These are phyloP conservation scores for Copsychus sechellarum DNA, from an alignment of 2,113 vertebrate genomes.

Conservation along the genomic window DNA sequence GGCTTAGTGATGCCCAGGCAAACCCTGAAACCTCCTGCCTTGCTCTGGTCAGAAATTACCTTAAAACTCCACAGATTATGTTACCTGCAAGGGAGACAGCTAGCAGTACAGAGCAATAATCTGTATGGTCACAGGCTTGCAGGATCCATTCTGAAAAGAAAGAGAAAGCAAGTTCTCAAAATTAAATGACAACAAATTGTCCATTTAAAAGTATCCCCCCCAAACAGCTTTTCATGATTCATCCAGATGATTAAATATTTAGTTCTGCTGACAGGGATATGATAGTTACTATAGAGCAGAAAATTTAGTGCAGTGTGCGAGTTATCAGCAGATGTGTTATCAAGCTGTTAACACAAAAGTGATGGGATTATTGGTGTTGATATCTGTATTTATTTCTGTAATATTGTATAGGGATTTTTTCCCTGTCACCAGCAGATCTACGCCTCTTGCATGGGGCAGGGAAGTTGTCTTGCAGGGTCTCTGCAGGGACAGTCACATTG, in stretches of 20 bases:
- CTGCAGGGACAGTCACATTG: rapidly evolving
- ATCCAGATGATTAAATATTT: slow-evolving; percentile 57
- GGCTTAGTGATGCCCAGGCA: background rate
- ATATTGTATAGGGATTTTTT: background rate
- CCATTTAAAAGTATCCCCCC: slow-evolving; percentile 15
- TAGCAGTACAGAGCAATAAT: background rate
- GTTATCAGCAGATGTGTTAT: slow-evolving; percentile 47
- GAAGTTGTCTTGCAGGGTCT: background rate
- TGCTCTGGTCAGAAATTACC: background rate
- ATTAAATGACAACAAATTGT: slow-evolving; percentile 35
- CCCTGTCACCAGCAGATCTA: background rate
- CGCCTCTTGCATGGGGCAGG: background rate
- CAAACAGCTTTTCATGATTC: slow-evolving; percentile 35
- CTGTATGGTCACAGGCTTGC: background rate
- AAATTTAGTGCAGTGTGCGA: slow-evolving; percentile 21
- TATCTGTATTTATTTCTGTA: slow-evolving; percentile 47
- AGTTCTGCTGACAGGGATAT: slow-evolving; percentile 31
- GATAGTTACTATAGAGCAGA: slow-evolving; percentile 30
- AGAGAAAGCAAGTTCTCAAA: background rate
- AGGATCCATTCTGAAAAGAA: background rate
- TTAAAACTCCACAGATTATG: rapidly evolving
- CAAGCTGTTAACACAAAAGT: slow-evolving; percentile 41
- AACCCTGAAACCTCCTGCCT: background rate
- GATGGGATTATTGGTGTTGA: slow-evolving; percentile 31
- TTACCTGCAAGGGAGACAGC: background rate